phyloP scores from a whole-genome alignment of 2,797 vertebrate species.

The Alauda arvensis region DNA sequence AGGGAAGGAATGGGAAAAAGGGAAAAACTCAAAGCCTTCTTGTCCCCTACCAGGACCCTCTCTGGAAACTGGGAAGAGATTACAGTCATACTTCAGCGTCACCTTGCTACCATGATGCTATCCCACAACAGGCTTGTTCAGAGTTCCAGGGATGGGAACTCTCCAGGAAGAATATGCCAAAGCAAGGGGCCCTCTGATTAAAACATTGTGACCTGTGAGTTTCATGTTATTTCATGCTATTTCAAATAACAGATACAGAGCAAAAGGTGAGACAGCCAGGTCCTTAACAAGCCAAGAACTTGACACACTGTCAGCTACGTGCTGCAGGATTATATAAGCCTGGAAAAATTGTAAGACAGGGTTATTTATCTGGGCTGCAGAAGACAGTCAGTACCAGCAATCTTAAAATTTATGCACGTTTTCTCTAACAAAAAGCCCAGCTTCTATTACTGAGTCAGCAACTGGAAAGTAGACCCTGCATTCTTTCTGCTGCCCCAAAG shows the following conservation, averaged over 20 bases:
- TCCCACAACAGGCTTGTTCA: neutral
- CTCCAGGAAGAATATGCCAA: neutral
- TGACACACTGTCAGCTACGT: neutral
- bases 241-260: neutral
- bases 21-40: neutral
- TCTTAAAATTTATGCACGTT: neutral
- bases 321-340: neutral
- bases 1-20: neutral
- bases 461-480: neutral
- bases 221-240: neutral
- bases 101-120: neutral
- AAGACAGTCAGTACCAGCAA: neutral
- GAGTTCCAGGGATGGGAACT: neutral
- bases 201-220: neutral
- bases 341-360: neutral
- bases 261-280: neutral
- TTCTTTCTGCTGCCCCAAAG: neutral
- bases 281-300: neutral
- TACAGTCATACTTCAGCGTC: neutral
- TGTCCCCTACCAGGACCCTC: neutral
- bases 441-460: neutral
- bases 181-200: neutral
- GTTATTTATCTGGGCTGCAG: neutral
- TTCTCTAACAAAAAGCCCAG: neutral
- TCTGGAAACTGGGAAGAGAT: neutral